Percentiles rank a stretch among this genome's conserved stretches.
Conservation (phyloP, 2,888 invertebrate genomes). For the Oscheius sp. region DNA sequence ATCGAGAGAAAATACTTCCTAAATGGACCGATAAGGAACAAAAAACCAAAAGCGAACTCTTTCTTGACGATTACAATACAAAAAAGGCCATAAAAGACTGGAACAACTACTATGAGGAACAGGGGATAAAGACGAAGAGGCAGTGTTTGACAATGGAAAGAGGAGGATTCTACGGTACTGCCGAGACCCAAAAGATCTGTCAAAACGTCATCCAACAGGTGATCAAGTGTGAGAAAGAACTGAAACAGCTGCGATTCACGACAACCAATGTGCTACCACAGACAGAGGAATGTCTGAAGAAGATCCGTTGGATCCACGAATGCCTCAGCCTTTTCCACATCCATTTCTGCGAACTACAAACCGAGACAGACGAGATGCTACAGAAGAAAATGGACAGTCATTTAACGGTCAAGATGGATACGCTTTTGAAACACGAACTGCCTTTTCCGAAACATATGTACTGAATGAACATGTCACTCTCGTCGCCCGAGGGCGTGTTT, state of each 20-base stretch:
- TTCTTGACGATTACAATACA: background rate
- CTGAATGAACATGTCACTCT: background rate
- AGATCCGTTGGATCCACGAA: slow-evolving; percentile 14
- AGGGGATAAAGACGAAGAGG: background rate
- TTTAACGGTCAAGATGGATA: slow-evolving; percentile 2
- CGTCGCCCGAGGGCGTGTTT: too few relatives aligned
- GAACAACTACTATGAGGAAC: background rate
- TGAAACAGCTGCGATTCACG: slow-evolving; percentile 2
- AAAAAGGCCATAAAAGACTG: background rate
- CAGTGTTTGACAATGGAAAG: background rate
- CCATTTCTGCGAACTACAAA: slow-evolving; percentile 7
- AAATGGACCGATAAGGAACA: slow-evolving; percentile 4
- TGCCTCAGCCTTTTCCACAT: slow-evolving; percentile 12
- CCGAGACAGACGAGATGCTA: slow-evolving; percentile 16
- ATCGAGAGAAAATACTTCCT: background rate
- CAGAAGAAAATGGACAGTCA: background rate
- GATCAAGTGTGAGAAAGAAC: slow-evolving; percentile 13
- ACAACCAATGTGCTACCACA: slow-evolving; percentile 20
- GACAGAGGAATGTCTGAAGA: slow-evolving; percentile 9
- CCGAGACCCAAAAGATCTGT: slow-evolving; percentile 16
- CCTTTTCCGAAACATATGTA: slow-evolving; percentile 14
- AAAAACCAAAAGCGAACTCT: background rate
- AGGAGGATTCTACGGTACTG: slow-evolving; percentile 17
- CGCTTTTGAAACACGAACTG: slow-evolving; percentile 1
- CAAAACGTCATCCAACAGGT: slow-evolving; percentile 9